Evolutionary conservation across 2,113 vertebrate genomes (phyloP).

Genomic region (Cairina moschata): DNA sequence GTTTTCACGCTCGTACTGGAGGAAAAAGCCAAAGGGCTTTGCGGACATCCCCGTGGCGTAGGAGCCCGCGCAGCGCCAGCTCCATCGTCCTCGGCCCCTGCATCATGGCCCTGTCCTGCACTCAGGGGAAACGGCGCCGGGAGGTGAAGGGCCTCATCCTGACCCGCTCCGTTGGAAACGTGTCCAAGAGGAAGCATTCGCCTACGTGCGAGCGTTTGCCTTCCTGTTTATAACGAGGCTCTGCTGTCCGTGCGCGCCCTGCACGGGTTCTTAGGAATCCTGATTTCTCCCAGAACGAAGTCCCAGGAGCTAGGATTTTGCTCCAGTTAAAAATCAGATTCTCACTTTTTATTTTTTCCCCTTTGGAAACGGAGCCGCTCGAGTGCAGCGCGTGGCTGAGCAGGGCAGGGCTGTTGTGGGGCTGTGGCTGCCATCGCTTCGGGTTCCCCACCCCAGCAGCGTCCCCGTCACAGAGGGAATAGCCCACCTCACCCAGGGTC

Average conservation of each 20-base stretch:
- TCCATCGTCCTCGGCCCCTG: neutral
- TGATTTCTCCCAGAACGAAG: neutral
- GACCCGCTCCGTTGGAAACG: neutral
- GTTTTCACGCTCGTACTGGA: neutral
- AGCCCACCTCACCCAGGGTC: neutral
- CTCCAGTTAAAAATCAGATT: neutral
- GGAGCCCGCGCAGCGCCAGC: neutral
- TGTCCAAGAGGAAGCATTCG: neutral
- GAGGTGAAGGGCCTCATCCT: neutral
- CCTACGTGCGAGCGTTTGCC: neutral
- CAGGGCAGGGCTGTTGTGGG: neutral
- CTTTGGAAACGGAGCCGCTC: neutral
- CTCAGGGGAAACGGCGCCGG: neutral
- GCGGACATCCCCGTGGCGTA: rapidly evolving
- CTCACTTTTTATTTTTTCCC: rapidly evolving
- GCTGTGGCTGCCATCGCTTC: neutral
- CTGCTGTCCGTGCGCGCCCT: neutral
- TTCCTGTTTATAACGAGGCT: conserved; percentile 42
- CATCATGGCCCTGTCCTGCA: neutral
- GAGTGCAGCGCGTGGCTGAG: too few species aligned
- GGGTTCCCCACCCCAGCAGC: neutral
- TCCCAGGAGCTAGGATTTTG: neutral
- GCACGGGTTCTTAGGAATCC: neutral
- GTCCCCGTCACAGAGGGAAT: rapidly evolving
- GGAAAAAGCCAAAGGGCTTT: neutral